Evolutionary conservation across 1,140 invertebrate species (phyloP).

Genomic region (Calliopsis andreniformis): DNA sequence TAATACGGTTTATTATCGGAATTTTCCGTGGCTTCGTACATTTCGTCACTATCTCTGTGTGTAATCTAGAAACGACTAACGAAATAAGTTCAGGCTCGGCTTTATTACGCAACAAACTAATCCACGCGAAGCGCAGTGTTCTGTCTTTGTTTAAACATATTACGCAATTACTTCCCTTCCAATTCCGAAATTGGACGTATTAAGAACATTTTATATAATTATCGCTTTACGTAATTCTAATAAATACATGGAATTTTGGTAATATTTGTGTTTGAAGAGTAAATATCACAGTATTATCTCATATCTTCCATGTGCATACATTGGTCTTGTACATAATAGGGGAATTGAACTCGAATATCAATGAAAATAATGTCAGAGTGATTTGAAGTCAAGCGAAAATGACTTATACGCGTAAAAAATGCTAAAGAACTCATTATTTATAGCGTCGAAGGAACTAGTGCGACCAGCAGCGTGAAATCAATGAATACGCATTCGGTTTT

Average conservation of each 20-base stretch:
- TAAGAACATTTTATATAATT: background rate
- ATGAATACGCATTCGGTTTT: constrained; percentile 40
- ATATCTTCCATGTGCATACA: background rate
- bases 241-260: background rate
- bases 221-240: background rate
- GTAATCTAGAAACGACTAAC: background rate
- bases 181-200: background rate
- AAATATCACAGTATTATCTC: constrained; percentile 4
- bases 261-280: background rate
- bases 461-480: constrained; percentile 42
- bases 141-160: background rate
- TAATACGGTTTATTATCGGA: constrained; percentile 28
- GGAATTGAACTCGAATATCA: no score
- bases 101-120: background rate
- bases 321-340: no score
- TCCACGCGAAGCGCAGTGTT: background rate
- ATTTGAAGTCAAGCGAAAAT: no score
- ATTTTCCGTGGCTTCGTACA: background rate
- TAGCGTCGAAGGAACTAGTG: no score
- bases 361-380: no score
- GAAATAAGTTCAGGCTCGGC: constrained; percentile 1
- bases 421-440: no score
- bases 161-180: background rate
- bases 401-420: no score
- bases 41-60: background rate